Base-by-base conservation (phyloP, 2,888 invertebrate species). In the Pachydiplax longipennis region DNA sequence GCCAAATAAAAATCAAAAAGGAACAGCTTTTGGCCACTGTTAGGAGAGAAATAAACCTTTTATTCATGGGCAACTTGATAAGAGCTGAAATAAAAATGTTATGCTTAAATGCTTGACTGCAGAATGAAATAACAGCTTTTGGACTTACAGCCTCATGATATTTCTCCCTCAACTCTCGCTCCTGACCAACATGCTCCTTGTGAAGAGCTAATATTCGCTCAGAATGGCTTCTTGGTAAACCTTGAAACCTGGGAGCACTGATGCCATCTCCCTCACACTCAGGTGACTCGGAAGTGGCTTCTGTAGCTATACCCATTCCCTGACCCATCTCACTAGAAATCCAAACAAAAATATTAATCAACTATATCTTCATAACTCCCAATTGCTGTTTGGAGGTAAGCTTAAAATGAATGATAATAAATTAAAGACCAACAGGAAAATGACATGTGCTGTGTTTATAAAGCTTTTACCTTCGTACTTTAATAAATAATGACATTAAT, bases 141-240 rank as follows among this genome's bases (percentile, higher is more conserved):
- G 4, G 53, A 92, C 94, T 93, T 91, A 95, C 94, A 83, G 95
- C 95, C 92, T 98, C 97, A 93, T 98, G 97, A 94, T 98, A 98
- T 93, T 97, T 97, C 93, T 98, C 96, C 90, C 97, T 96, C 91
- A 98, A 94, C 91, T 97, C 97, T 82, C 96, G 95, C 93, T 97
- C 97, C 91, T 96, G 96, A 53, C 95, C 94, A 61, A 96, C 95
- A 91, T 97, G 97, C 92, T 97, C 97, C 91, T 95, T 95, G 92
- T 95, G 95, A 1, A 96, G 95, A 0, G 95, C 95, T 73, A 96
- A 93, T 91, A 96, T 93, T 10, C 96, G 94, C 92, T 96, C 96
- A 12, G 96, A 96, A 91, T 96, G 96, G 92, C 96, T 96, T 91
- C 96, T 94, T 0, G 96, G 95, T 53, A 96, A 92, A 22, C 94